Conservation (phyloP, 1,140 invertebrate genomes). For the Ostrea edulis region DNA sequence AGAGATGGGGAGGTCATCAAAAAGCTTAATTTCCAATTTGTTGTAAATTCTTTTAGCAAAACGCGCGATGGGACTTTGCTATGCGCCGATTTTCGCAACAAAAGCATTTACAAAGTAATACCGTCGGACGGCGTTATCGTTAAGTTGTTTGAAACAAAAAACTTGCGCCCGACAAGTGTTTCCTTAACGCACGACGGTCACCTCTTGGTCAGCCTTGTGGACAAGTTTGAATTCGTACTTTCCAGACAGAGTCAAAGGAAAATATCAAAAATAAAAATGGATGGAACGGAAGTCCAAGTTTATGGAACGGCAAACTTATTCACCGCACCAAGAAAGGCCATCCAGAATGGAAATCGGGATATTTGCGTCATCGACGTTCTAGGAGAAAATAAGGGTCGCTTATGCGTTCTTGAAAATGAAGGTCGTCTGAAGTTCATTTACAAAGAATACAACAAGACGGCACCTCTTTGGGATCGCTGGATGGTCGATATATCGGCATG, state of each 20-base stretch:
- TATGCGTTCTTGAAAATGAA: constrained; percentile 1
- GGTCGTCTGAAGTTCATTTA: constrained; percentile 6
- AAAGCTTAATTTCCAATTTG: background rate
- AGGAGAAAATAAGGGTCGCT: background rate
- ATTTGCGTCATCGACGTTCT: background rate
- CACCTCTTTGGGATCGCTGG: background rate
- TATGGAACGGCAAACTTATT: constrained; percentile 12
- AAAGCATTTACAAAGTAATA: constrained; percentile 3
- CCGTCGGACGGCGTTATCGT: background rate
- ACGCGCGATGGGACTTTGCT: background rate
- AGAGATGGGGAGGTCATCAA: background rate
- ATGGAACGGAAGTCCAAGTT: background rate
- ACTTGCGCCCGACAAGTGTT: background rate
- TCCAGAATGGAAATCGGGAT: background rate
- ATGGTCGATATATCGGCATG: background rate
- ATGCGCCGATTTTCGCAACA: background rate
- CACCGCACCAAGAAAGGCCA: background rate
- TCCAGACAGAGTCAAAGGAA: background rate
- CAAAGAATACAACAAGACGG: background rate
- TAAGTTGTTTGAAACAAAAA: background rate
- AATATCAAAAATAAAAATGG: background rate
- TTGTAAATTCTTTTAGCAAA: constrained; percentile 1
- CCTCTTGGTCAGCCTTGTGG: background rate
- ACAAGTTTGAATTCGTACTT: constrained; percentile 4
- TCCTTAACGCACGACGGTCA: background rate